Conservation (phyloP, 92 coral and sea anemone species). For the Blastomussa wellsi region DNA sequence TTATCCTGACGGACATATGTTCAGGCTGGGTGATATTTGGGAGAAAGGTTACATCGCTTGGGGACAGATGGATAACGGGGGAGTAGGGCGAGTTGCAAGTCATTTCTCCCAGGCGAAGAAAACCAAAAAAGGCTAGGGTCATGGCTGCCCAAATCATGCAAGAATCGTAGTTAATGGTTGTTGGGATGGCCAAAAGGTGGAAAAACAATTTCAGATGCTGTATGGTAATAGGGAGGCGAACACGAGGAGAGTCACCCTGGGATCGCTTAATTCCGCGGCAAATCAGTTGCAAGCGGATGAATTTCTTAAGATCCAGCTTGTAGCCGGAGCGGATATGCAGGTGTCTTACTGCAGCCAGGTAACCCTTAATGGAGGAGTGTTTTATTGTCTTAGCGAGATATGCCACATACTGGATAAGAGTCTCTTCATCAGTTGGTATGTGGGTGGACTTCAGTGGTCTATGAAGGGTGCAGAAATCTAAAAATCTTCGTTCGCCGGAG, state of each 20-base stretch:
- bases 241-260: not conserved
- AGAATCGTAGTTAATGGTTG: not conserved
- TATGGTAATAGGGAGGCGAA: not conserved
- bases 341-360: slow-evolving; percentile 36
- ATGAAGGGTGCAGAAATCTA: slow-evolving; percentile 32
- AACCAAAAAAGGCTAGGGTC: not conserved
- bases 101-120: not conserved
- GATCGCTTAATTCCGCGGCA: slow-evolving; percentile 14
- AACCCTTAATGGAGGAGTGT: not conserved
- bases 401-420: slow-evolving; percentile 56
- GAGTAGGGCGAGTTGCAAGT: not conserved
- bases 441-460: not conserved
- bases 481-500: slow-evolving; percentile 64
- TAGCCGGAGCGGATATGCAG: slow-evolving; percentile 53
- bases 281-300: too few species aligned
- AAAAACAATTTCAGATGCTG: not conserved
- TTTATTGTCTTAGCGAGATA: not conserved
- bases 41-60: too few species aligned
- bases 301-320: slow-evolving; percentile 51
- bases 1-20: too few species aligned
- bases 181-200: not conserved
- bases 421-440: slow-evolving; percentile 46
- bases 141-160: too few species aligned
- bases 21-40: too few species aligned
- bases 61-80: not conserved